Evolutionary conservation across 2,888 invertebrate species (phyloP).

Genomic region (Ormyrus nitidulus): DNA sequence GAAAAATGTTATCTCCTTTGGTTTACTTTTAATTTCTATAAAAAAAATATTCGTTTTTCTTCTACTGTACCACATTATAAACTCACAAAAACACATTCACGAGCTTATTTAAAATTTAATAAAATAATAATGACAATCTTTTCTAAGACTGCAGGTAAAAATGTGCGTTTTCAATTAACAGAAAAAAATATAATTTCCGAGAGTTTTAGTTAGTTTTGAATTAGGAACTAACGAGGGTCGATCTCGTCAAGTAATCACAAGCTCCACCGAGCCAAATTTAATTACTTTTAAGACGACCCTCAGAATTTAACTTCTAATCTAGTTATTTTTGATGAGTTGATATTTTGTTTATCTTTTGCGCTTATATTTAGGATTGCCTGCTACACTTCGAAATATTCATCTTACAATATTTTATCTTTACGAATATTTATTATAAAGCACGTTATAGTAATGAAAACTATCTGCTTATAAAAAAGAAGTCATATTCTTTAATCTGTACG

Average conservation of each 20-base stretch:
- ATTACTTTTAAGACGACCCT: constrained; percentile 21
- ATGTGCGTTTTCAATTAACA: constrained; percentile 45
- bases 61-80: background rate
- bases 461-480: too few species aligned
- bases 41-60: background rate
- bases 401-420: background rate
- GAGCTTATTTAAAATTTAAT: constrained; percentile 12
- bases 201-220: constrained; percentile 35
- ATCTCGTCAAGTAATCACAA: constrained; percentile 27
- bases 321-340: background rate
- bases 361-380: too few species aligned
- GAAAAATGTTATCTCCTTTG: background rate
- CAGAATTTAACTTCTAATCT: constrained; percentile 12
- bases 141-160: constrained; percentile 46
- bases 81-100: background rate
- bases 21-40: background rate
- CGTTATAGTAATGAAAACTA: too few species aligned
- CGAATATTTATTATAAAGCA: too few species aligned
- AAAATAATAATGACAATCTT: background rate
- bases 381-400: too few species aligned
- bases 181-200: background rate
- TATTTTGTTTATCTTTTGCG: too few species aligned
- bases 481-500: too few species aligned
- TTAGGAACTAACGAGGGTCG: constrained; percentile 33
- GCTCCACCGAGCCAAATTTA: constrained; percentile 10